Base-by-base conservation (phyloP, 2,888 invertebrate species). In the Ypsolopha scabrella region DNA sequence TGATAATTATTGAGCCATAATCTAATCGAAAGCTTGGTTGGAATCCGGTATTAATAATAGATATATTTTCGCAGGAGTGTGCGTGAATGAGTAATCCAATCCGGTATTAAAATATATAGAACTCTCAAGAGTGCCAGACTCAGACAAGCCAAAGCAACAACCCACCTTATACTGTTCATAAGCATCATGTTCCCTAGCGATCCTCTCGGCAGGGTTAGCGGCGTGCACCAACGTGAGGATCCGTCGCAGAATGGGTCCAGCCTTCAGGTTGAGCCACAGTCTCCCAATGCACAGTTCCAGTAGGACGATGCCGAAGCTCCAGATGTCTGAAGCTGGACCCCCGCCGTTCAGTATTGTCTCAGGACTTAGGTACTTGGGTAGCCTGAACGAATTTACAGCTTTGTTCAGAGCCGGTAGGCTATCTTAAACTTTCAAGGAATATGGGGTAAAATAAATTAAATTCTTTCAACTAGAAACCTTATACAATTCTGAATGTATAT, bases 271-370 rank as follows among this genome's bases (percentile, higher is more conserved):
- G 46, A 85, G 79, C 94, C 95, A 95, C 7, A 96, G 77, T 54
- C 89, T 86, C 55, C 91, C 90, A 41, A 96, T 78, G 53, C 93
- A 82, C 6, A 95, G 75, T 78, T 98, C 97, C 0, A 94, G 85
- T 37, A 98, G 72, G 54, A 98, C 91, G 53, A 99, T 92, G n/a
- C 97, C 99, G 54, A 97, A 81, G 1, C 96, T 92, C 99, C 99
- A 99, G 35, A 97, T 89, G 78, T 99, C 99, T 13, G 92, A 92
- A 72, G 95, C 93, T 0, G 91, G 89, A 48, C 94, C 93, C 50
- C 90, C 88, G 34, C 90, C 90, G 50, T 89, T 89, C 3, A 94
- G 68, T 60, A 94, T 90, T 39, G 93, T 90, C 80, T 96, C 96
- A 0, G 96, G 96, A 24, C 96, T 92, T 56, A 92, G 88, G 66